Evolutionary conservation across 2,113 vertebrate species (phyloP).

Genomic region (Pionites leucogaster): DNA sequence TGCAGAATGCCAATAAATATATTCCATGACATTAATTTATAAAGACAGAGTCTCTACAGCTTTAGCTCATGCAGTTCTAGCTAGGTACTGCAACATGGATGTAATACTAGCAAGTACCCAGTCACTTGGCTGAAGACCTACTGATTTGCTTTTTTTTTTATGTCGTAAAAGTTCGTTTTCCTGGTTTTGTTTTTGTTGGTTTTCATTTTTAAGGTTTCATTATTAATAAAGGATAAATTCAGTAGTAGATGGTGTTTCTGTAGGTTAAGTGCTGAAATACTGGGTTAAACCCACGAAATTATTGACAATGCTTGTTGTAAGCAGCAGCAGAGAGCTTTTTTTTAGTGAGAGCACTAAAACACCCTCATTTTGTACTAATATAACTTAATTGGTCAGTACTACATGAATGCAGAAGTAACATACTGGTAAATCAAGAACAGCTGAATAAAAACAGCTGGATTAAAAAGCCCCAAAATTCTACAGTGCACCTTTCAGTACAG

Average conservation of each 20-base stretch:
- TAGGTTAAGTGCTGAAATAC: background rate
- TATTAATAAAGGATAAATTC: background rate
- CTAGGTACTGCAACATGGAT: background rate
- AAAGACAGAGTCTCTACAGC: background rate
- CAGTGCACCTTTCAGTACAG: background rate
- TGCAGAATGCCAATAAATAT: slow-evolving; percentile 3
- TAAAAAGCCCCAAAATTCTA: background rate
- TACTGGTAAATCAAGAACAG: background rate
- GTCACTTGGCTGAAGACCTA: background rate
- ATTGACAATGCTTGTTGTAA: background rate
- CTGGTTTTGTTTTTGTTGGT: background rate
- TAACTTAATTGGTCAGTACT: background rate
- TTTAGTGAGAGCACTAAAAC: background rate
- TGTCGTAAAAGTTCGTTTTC: background rate
- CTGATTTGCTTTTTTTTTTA: no score
- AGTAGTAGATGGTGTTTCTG: background rate
- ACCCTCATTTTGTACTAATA: background rate
- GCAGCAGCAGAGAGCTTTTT: no score
- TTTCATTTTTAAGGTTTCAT: background rate
- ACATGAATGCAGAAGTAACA: background rate
- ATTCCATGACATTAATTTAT: background rate
- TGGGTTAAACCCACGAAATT: background rate
- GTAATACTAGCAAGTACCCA: background rate
- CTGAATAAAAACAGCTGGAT: background rate
- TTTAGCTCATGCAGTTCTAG: background rate